phyloP scores from a whole-genome alignment of 1,140 invertebrate species.

The Drosophila miranda region DNA sequence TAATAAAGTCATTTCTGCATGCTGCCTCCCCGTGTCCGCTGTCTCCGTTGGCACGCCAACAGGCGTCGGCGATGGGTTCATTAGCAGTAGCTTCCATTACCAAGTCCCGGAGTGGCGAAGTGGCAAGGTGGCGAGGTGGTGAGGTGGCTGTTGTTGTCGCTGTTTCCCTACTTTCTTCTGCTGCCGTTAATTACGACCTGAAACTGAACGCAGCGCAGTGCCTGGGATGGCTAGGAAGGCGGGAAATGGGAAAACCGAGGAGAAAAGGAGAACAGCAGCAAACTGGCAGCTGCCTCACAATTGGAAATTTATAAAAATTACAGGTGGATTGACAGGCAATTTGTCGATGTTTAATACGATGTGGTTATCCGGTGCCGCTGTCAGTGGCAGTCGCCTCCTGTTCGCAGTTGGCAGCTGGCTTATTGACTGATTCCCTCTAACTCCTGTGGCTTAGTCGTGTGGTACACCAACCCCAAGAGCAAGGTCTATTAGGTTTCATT shows the following conservation, averaged over 20 bases:
- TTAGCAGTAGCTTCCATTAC: constrained; percentile 69
- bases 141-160: constrained; percentile 26
- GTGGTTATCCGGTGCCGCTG: constrained; percentile 50
- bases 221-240: constrained; percentile 8
- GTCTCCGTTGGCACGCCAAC: constrained; percentile 36
- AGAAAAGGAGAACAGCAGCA: neutral
- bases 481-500: constrained; percentile 67
- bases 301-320: constrained; percentile 80
- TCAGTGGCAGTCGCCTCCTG: constrained; percentile 8
- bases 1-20: constrained; percentile 76
- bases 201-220: constrained; percentile 23
- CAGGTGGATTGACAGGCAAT: constrained; percentile 79
- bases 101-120: constrained; percentile 19
- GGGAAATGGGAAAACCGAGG: constrained; percentile 1
- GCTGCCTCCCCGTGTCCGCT: constrained; percentile 42
- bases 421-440: constrained; percentile 56
- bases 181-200: constrained; percentile 67
- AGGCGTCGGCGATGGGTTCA: constrained; percentile 58
- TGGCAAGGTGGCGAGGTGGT: too few species aligned
- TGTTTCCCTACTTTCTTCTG: constrained; percentile 52
- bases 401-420: constrained; percentile 44
- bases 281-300: constrained; percentile 20
- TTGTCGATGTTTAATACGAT: constrained; percentile 67
- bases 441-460: constrained; percentile 44
- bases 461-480: constrained; percentile 19